Base-by-base conservation (phyloP, 1,140 invertebrate genomes). In the Augochlora pura region DNA sequence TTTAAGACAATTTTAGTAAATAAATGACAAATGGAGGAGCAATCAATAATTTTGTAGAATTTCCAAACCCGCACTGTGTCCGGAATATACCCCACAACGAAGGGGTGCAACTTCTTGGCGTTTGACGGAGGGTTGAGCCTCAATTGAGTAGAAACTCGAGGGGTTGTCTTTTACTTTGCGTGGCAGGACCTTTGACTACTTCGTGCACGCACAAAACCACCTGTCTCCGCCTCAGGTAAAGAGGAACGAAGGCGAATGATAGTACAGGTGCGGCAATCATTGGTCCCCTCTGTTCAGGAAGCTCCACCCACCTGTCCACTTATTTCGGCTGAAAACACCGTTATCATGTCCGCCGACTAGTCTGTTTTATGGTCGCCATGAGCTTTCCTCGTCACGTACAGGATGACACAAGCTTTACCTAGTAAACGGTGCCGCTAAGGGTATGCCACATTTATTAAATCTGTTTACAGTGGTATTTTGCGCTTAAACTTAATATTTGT, bases 231-330 rank as follows among this genome's bases (percentile, higher is more conserved):
- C 21, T 49, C 27, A 77, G 60, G 49, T 59, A 52, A 46, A 46
- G 59, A 25, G 57, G 25, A 80, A 57, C 46, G 21, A 67, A 81
- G 60, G 27, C 42, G 9, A 74, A 86, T 82, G 75, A 81, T 87
- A 73, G 57, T 75, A 66, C 74, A 86, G 84, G 82, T 86, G 84
- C 84, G 84, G 73, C 84, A 25, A 65, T 77, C 49, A 67, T 64
- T 83, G 59, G 72, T 72, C 38, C 27, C 32, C 32, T 25, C 23
- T 75, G 18, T 73, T 54, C 14, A 67, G 23, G 57, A 83, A 76
- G 80, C 87, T 86, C 87, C 87, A 80, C 87, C 87, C 77, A 88
- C 87, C 85, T 87, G 81, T 85, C 82, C 72, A 63, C 72, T 63
- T 75, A 67, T 75, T 74, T 74, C 60, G n/a, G 25, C 16, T 74